phyloP scores from a whole-genome alignment of 1,140 invertebrate genomes.

The Drosophila cardini region DNA sequence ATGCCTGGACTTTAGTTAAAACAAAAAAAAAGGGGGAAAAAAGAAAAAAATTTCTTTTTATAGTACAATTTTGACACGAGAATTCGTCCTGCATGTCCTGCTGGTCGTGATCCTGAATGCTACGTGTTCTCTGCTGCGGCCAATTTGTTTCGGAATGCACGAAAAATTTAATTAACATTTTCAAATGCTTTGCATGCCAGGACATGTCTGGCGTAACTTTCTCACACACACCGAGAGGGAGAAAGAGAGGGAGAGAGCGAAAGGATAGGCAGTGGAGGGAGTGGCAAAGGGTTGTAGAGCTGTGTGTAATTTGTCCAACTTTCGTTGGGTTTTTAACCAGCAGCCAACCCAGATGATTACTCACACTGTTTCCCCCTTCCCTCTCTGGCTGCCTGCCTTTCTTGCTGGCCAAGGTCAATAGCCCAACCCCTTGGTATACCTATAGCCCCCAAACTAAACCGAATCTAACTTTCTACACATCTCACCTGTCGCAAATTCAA shows the following conservation, averaged over 20 bases:
- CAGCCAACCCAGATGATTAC: constrained; percentile 57
- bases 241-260: constrained; percentile 17
- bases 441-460: neutral
- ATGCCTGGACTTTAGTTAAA: neutral
- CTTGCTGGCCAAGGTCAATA: neutral
- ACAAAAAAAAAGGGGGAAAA: too few species aligned
- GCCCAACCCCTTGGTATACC: neutral
- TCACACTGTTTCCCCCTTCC: constrained; percentile 17
- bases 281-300: neutral
- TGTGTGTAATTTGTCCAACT: constrained; percentile 61
- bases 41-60: neutral
- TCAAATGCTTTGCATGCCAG: constrained; percentile 72
- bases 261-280: neutral
- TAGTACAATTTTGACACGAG: constrained; percentile 7
- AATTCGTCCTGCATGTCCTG: constrained; percentile 8
- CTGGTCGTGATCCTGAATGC: neutral
- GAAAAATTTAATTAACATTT: constrained; percentile 79
- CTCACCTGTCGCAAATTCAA: constrained; percentile 53
- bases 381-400: neutral
- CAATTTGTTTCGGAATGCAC: constrained; percentile 71
- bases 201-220: constrained; percentile 54
- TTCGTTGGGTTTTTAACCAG: constrained; percentile 65
- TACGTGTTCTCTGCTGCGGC: constrained; percentile 39
- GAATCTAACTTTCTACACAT: constrained; percentile 1
- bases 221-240: constrained; percentile 7